These are phyloP conservation scores for Limanda limanda DNA, from an alignment of 2,113 vertebrate species.

Conservation along the genomic window DNA sequence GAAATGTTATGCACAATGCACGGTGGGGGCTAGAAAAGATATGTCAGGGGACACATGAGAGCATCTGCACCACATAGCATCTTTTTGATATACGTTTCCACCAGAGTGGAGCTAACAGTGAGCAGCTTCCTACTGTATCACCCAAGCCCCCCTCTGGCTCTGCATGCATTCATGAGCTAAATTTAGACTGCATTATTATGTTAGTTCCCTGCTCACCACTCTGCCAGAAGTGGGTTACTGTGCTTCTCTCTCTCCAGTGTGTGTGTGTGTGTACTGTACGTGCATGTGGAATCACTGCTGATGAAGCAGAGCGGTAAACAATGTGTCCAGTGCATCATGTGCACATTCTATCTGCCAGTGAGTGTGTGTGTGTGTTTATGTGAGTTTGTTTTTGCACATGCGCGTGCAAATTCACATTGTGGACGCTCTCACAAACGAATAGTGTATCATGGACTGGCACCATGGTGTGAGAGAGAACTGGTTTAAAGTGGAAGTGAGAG, in stretches of 20 bases:
- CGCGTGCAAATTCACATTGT: constrained; percentile 31
- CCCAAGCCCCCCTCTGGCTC: constrained; percentile 55
- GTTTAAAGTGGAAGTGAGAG: constrained; percentile 23
- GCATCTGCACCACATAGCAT: constrained; percentile 12
- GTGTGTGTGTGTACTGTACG: constrained; percentile 25
- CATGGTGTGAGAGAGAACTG: constrained; percentile 29
- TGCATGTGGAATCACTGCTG: constrained; percentile 61
- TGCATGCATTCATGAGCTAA: constrained; percentile 67
- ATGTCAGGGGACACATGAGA: constrained; percentile 17
- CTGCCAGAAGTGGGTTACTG: constrained; percentile 80
- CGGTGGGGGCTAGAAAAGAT: background rate
- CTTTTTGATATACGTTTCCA: constrained; percentile 22
- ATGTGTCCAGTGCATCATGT: constrained; percentile 65
- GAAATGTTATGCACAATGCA: background rate
- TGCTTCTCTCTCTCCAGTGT: constrained; percentile 56
- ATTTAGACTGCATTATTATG: constrained; percentile 77
- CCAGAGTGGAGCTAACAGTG: constrained; percentile 31
- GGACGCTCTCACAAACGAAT: constrained; percentile 34
- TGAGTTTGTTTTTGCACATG: constrained; percentile 7
- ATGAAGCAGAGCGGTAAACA: constrained; percentile 66
- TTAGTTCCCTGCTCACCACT: constrained; percentile 53
- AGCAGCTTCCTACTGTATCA: constrained; percentile 46
- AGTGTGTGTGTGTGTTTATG: constrained; percentile 25
- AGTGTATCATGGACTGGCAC: constrained; percentile 53
- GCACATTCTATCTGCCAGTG: constrained; percentile 56